Percentiles rank a stretch among this genome's conserved stretches.
phyloP scores from a whole-genome alignment of 2,113 vertebrate species.

The Delphinus delphis region DNA sequence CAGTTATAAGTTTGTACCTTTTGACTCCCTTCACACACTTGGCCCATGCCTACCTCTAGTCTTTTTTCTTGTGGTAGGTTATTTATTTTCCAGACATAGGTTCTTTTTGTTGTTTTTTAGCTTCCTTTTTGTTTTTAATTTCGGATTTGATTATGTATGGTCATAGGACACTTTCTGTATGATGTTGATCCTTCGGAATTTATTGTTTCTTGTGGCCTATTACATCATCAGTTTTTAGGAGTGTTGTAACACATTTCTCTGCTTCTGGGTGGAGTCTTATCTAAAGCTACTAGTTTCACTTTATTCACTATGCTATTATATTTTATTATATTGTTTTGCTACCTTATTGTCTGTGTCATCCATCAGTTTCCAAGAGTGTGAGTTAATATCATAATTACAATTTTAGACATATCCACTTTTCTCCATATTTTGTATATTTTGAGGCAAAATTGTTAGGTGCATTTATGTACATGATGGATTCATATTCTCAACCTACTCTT shows the following conservation, averaged over 20 bases:
- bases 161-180: not conserved
- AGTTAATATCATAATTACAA: not conserved
- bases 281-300: not conserved
- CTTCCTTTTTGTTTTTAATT: not conserved
- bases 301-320: not conserved
- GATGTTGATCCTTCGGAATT: not conserved
- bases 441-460: not conserved
- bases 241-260: not conserved
- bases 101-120: not conserved
- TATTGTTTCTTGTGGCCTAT: not conserved
- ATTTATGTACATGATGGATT: not conserved
- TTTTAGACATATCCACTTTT: conserved; percentile 1
- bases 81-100: not conserved
- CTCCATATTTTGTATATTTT: not conserved
- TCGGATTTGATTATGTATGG: not conserved
- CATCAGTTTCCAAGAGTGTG: not conserved
- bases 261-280: not conserved
- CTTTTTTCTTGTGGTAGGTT: not conserved
- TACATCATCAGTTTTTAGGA: not conserved
- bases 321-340: not conserved
- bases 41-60: not conserved
- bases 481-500: not conserved
- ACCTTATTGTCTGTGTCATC: not conserved
- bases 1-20: not conserved
- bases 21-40: not conserved